Evolutionary conservation across 1,140 invertebrate genomes (phyloP), one percentile per base, ranked within the genome.

Genomic region (Carcinoscorpius rotundicauda): DNA sequence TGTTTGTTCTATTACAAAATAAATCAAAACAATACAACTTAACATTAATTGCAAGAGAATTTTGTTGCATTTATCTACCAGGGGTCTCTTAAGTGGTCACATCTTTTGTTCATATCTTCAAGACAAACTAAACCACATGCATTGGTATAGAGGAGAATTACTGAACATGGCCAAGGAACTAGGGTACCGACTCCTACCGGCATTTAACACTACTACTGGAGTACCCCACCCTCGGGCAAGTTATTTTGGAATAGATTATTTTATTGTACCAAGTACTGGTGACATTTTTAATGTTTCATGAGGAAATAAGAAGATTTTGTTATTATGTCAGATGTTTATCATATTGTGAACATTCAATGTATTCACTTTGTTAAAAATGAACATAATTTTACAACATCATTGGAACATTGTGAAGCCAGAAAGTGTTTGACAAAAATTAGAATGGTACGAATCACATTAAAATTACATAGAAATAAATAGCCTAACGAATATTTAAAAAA

Each of bases 201-300:
- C 97, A 8, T 99, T 99, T 76, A 97, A 98, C 78, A 97, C 96
- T 3, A 87, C 90, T 4, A 98, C 94, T n/a, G 95, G 96, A 11
- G 90, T 99, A 71, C 96, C 96, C 48, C 91, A 95, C 80, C 89
- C 94, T 6, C 84, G 90, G 75, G 93, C 97, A 75, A 81, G 72
- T 73, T 29, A 55, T 4, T 9, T 29, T 64, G 29, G 29, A 29
- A 29, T 29, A 29, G 29, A 29, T 29, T 29, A 0, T 29, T 29
- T 29, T 29, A 29, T 29, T 29, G 29, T 29, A 29, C 29, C 2
- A 29, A 29, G 29, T 29, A 29, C 0, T 29, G 29, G 29, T 29
- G 29, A 29, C 29, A 29, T 29, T 29, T 29, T 29, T 29, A 29
- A 29, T 29, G 29, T 29, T 29, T 29, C 29, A 29, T 29, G 29